Conservation (phyloP, 2,113 vertebrate genomes). For the Misgurnus anguillicaudatus region DNA sequence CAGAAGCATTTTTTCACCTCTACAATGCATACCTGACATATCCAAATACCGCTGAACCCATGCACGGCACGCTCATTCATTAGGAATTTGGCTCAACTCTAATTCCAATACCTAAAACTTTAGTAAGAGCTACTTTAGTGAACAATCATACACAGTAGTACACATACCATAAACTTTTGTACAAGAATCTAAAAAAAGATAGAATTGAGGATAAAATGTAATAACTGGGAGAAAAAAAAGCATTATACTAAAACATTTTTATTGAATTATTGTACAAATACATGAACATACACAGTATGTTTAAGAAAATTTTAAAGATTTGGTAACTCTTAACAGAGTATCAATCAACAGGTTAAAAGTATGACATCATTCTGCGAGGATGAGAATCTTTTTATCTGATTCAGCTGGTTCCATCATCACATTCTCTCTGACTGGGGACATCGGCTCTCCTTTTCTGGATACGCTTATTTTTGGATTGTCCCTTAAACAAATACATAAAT, state of each 20-base stretch:
- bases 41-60: not conserved
- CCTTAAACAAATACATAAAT: slow-evolving; percentile 69
- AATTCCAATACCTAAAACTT: not conserved
- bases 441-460: slow-evolving; percentile 73
- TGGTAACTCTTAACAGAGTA: slow-evolving; percentile 51
- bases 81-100: slow-evolving; percentile 1
- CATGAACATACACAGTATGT: slow-evolving; percentile 67
- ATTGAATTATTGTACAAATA: slow-evolving; percentile 25
- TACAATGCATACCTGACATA: not conserved
- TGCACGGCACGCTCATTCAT: not conserved
- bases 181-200: too few species aligned
- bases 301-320: slow-evolving; percentile 43
- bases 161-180: too few species aligned
- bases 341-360: not conserved
- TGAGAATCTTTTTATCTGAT: slow-evolving; percentile 71
- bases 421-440: slow-evolving; percentile 84
- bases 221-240: slow-evolving; percentile 21
- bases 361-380: slow-evolving; percentile 56
- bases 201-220: not conserved
- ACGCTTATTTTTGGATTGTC: slow-evolving; percentile 73
- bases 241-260: not conserved
- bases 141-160: too few species aligned
- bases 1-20: not conserved
- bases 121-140: too few species aligned
- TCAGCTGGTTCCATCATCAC: slow-evolving; percentile 72